Base-by-base conservation (phyloP, 2,113 vertebrate species). In the Burhinus bistriatus region DNA sequence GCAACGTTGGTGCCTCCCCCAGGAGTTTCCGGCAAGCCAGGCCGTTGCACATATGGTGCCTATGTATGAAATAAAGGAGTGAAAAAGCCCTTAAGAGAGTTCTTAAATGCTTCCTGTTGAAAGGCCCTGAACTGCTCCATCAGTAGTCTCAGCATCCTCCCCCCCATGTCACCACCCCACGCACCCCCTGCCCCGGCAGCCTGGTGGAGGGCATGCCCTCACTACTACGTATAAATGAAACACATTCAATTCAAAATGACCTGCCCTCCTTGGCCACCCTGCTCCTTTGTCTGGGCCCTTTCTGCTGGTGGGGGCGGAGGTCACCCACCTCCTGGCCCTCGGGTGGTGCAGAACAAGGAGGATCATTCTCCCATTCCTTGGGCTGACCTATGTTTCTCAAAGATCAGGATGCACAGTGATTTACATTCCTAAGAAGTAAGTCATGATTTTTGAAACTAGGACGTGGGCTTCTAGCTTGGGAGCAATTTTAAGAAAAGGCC, bases 371-470 rank as follows among this genome's bases (percentile, higher is more conserved):
- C 47, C 5, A 5, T 12, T 92, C 73, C 49, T 51, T 8, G n/a
- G 58, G 5, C 38, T 94, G 78, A 65, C 47, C 79, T 83, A 38
- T 0, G 9, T 40, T 96, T 82, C 47, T 82, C 78, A 90, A 62
- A 93, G 82, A 83, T 49, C 45, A 83, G 55, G 85, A 90, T 62
- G 71, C 71, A 51, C 70, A 85, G 57, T 44, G 65, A 95, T 94
- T 95, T 95, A 69, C 95, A 92, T 95, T 96, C 89, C 89, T 80
- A 73, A 90, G 58, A 25, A 87, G 34, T 61, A 80, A 96, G 34
- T 89, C 42, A 94, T 45, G 40, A 29, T 93, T 92, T 86, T 81
- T 93, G 52, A 93, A 93, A 83, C 27, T 57, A 57, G 40, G 57
- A 93, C 71, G 49, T 66, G 36, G 76, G 21, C 68, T 88, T 85